A percentile compares a stretch with the other conserved stretches of the same genome.
Conservation (phyloP, 2,797 vertebrate species). For the Pseudochirops cupreus region DNA sequence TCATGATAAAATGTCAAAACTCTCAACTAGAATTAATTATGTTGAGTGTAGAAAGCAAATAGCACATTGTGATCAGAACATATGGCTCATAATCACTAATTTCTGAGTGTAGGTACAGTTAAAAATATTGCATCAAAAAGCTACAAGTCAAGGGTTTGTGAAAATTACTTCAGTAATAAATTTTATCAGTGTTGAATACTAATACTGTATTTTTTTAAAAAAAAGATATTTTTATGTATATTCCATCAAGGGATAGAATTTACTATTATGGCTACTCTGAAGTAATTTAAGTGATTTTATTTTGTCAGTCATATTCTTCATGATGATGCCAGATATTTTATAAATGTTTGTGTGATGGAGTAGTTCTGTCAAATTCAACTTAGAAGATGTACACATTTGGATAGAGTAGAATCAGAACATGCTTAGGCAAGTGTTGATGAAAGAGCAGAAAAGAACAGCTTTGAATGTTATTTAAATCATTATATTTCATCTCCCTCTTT, state of each 20-base stretch:
- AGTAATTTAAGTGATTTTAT: background rate
- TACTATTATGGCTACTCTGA: background rate
- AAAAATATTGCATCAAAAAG: background rate
- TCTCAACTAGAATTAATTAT: conserved; percentile 27
- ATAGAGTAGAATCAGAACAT: conserved; percentile 25
- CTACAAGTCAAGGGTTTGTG: conserved; percentile 35
- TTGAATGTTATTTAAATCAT: background rate
- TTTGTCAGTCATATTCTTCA: background rate
- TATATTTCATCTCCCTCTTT: background rate
- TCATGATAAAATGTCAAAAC: conserved; percentile 29
- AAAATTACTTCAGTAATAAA: conserved; percentile 37
- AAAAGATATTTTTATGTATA: background rate
- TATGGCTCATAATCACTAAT: conserved; percentile 20
- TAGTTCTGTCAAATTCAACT: background rate
- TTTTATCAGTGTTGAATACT: conserved; percentile 26
- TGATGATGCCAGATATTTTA: background rate
- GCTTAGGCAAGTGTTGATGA: conserved; percentile 20
- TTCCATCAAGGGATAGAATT: background rate
- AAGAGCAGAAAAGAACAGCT: conserved; percentile 12
- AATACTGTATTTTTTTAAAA: conserved; percentile 5
- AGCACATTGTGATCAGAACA: conserved; percentile 16
- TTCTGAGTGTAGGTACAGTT: conserved; percentile 33
- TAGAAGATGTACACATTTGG: conserved; percentile 9
- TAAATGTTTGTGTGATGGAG: conserved; percentile 46
- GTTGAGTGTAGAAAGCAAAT: conserved; percentile 41